Percentiles rank a stretch among this genome's conserved stretches.
phyloP scores from a whole-genome alignment of 92 coral and sea anemone species.

The Scolanthus callimorphus region DNA sequence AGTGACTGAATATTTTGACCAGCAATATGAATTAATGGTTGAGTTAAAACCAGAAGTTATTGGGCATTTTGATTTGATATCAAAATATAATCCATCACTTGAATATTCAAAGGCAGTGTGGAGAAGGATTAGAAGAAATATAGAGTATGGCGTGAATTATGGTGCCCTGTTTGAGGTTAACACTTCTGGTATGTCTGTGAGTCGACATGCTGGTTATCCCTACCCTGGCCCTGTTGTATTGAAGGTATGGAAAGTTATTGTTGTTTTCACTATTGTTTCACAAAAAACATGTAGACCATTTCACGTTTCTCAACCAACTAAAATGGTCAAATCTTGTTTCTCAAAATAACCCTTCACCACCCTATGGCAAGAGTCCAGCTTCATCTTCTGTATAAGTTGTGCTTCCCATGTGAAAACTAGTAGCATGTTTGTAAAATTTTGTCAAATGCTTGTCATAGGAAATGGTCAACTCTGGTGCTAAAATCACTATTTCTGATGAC shows the following conservation, averaged over 20 bases:
- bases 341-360: no score
- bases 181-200: constrained; percentile 47
- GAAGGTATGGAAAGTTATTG: no score
- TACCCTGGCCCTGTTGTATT: constrained; percentile 47
- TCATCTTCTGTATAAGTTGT: no score
- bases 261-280: no score
- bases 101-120: constrained; percentile 34
- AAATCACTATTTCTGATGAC: constrained; percentile 60
- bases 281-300: no score
- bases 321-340: no score
- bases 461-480: constrained; percentile 40
- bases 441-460: no score
- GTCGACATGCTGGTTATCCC: constrained; percentile 41
- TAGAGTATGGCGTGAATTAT: constrained; percentile 48
- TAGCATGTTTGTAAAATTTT: no score
- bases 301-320: no score
- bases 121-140: constrained; percentile 54
- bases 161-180: constrained; percentile 76
- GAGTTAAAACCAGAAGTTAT: constrained; percentile 53
- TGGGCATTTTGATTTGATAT: constrained; percentile 69
- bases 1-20: constrained; percentile 51
- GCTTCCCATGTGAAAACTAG: no score
- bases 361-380: no score
- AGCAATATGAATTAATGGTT: constrained; percentile 43
- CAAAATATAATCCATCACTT: constrained; percentile 46